A percentile compares a stretch with the other conserved stretches of the same genome.
phyloP scores from a whole-genome alignment of 2,797 vertebrate genomes.

The Premnoplex brunnescens region DNA sequence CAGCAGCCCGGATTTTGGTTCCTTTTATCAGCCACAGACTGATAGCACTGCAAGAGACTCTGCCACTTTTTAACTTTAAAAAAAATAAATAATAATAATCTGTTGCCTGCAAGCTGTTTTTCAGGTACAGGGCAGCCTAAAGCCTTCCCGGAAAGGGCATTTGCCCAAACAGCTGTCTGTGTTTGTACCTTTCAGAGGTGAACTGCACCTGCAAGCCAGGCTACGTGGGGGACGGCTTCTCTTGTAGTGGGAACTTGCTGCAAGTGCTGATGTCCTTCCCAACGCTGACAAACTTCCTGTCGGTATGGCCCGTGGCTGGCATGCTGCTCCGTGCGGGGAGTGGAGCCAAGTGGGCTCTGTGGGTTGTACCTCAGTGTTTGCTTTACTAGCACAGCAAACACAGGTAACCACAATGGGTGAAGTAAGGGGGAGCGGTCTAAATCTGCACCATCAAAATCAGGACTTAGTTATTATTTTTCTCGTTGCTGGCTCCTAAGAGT shows the following conservation, averaged over 20 bases:
- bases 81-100: not conserved
- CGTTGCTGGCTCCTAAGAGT: not conserved
- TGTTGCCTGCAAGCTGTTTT: not conserved
- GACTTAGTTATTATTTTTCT: not conserved
- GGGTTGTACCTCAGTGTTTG: not conserved
- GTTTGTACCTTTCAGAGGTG: conserved; percentile 82
- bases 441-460: not conserved
- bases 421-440: not conserved
- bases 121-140: not conserved
- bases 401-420: not conserved
- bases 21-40: not conserved
- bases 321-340: rapidly evolving
- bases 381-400: not conserved
- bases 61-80: not conserved
- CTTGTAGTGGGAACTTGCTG: conserved; percentile 88
- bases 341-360: not conserved
- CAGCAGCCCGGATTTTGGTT: not conserved
- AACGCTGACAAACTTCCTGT: conserved; percentile 85
- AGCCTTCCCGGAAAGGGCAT: not conserved
- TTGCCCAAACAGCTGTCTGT: not conserved
- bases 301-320: conserved; percentile 70
- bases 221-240: conserved; percentile 87
- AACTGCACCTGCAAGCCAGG: conserved; percentile 87
- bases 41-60: too few species aligned
- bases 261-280: conserved; percentile 86